phyloP scores from a whole-genome alignment of 2,888 invertebrate species.

The Listrodromus nycthemerus region DNA sequence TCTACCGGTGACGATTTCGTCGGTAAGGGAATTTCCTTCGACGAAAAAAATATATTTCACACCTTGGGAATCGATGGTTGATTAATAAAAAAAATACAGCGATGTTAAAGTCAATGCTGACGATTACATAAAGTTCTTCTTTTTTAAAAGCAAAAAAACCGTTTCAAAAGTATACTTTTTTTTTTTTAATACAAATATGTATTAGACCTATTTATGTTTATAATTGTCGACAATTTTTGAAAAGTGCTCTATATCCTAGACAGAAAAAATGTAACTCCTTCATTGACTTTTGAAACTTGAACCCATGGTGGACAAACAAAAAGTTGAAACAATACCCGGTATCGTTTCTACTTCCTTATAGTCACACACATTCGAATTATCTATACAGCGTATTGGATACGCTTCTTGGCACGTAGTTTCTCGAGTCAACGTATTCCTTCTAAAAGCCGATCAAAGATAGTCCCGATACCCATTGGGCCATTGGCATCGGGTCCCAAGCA shows the following conservation, averaged over 20 bases:
- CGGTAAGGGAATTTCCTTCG: conserved; percentile 9
- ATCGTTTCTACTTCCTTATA: not conserved
- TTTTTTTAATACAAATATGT: not conserved
- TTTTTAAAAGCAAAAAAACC: no score
- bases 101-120: not conserved
- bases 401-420: conserved; percentile 3
- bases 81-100: not conserved
- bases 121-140: no score
- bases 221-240: no score
- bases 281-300: no score
- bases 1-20: conserved; percentile 14
- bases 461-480: conserved; percentile 46
- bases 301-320: no score
- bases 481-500: conserved; percentile 54
- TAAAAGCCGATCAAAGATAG: conserved; percentile 41
- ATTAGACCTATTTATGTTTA: no score
- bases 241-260: no score
- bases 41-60: not conserved
- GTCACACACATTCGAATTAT: not conserved
- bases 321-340: not conserved
- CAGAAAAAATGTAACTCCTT: no score
- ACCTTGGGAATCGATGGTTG: not conserved
- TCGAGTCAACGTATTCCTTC: conserved; percentile 12
- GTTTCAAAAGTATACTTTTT: no score
- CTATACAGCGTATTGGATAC: not conserved